phyloP scores from a whole-genome alignment of 2,888 invertebrate species.

The Cephus nigrinus region DNA sequence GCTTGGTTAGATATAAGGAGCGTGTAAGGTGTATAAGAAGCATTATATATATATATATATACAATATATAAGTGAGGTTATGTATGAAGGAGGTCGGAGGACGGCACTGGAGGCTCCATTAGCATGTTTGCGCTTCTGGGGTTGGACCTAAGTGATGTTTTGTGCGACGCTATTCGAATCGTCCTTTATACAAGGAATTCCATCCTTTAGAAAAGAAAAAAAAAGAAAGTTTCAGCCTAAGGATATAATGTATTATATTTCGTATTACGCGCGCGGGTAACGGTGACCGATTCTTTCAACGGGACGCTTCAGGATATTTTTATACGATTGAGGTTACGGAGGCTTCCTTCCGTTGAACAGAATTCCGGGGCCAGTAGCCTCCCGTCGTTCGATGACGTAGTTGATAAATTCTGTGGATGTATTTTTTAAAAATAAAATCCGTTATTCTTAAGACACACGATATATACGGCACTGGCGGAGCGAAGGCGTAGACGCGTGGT shows the following conservation, averaged over 20 bases:
- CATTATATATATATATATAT: neutral
- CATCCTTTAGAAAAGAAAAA: conserved; percentile 20
- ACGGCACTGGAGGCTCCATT: conserved; percentile 51
- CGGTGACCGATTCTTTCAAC: conserved; percentile 4
- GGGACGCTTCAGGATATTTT: neutral
- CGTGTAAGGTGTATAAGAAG: neutral
- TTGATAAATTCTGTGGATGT: neutral
- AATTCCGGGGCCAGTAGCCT: neutral
- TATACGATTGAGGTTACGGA: neutral
- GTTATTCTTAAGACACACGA: neutral
- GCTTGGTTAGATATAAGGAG: conserved; percentile 19
- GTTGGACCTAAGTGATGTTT: conserved; percentile 61
- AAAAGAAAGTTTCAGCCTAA: neutral
- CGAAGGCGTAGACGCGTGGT: conserved; percentile 58
- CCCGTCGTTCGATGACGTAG: neutral
- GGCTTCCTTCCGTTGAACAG: neutral
- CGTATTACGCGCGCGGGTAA: neutral
- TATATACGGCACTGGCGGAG: neutral
- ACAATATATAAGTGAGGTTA: neutral
- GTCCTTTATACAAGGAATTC: conserved; percentile 39
- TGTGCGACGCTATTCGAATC: conserved; percentile 51
- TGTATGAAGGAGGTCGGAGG: conserved; percentile 42
- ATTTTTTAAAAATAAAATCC: neutral
- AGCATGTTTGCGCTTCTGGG: conserved; percentile 60
- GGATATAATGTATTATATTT: conserved; percentile 5